Percentiles rank a stretch among this genome's conserved stretches.
Conservation (phyloP, 1,140 invertebrate genomes). For the Episyrphus balteatus region DNA sequence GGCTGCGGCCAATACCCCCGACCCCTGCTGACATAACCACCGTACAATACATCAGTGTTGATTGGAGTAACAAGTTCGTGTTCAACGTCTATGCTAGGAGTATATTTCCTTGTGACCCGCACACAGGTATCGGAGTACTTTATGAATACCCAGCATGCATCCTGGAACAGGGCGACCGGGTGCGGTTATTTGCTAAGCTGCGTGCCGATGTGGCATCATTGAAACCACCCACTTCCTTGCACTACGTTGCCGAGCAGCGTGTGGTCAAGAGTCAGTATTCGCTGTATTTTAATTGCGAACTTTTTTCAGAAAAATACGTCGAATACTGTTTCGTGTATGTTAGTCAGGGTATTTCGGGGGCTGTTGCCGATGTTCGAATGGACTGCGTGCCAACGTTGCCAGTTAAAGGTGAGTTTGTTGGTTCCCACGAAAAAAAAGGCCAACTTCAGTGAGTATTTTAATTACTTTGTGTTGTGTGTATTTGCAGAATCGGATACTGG, state of each 20-base stretch:
- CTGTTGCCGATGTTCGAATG: constrained; percentile 66
- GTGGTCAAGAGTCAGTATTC: constrained; percentile 53
- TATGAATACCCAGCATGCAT: constrained; percentile 74
- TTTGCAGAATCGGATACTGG: constrained; percentile 57
- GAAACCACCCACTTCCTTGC: constrained; percentile 45
- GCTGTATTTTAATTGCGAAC: constrained; percentile 65
- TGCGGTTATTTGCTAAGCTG: constrained; percentile 59
- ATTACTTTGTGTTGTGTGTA: constrained; percentile 11
- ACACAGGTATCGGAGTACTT: constrained; percentile 54
- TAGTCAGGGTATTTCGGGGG: constrained; percentile 65
- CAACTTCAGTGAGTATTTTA: background rate
- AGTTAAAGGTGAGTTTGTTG: constrained; percentile 53
- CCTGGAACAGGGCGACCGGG: constrained; percentile 56
- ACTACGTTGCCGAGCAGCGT: constrained; percentile 54
- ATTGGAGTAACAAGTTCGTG: constrained; percentile 70
- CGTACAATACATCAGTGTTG: constrained; percentile 53
- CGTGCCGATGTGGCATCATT: constrained; percentile 55
- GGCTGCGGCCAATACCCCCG: constrained; percentile 45
- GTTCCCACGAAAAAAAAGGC: constrained; percentile 1
- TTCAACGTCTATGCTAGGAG: constrained; percentile 69
- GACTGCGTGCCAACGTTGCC: constrained; percentile 71
- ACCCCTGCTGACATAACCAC: constrained; percentile 42
- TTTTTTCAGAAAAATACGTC: constrained; percentile 67
- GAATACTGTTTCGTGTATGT: constrained; percentile 82
- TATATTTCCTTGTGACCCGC: constrained; percentile 64